These are phyloP conservation scores for Araneus ventricosus DNA, from an alignment of 1,140 invertebrate genomes.

Conservation along the genomic window DNA sequence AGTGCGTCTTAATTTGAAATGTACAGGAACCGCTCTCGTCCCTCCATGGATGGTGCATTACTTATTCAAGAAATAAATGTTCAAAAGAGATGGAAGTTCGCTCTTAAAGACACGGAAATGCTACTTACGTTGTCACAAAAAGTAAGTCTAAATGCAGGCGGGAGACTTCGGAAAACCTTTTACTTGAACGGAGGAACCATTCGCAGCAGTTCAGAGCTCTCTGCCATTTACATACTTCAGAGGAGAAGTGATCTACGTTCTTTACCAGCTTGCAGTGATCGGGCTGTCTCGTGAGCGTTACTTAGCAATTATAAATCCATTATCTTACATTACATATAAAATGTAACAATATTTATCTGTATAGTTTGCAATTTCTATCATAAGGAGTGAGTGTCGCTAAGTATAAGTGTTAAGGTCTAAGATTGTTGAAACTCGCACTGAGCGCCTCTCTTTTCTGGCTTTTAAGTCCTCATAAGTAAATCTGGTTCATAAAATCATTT, in stretches of 20 bases:
- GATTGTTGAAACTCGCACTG: no score
- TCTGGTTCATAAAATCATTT: no score
- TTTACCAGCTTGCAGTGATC: not conserved
- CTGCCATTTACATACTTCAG: not conserved
- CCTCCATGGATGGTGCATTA: not conserved
- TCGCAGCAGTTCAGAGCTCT: not conserved
- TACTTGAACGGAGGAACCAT: not conserved
- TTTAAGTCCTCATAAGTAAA: no score
- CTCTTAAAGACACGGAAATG: constrained; percentile 17
- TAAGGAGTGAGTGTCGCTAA: no score
- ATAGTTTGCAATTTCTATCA: no score
- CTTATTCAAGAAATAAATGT: constrained; percentile 14
- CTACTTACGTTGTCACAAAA: constrained; percentile 30
- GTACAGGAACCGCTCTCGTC: not conserved
- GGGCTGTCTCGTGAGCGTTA: not conserved
- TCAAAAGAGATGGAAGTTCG: constrained; percentile 16
- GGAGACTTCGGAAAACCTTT: constrained; percentile 13
- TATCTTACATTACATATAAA: no score
- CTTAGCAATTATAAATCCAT: not conserved
- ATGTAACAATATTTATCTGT: no score
- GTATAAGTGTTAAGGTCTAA: no score
- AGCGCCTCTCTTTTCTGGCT: no score
- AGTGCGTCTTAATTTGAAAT: not conserved
- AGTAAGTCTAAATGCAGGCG: constrained; percentile 23
- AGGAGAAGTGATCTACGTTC: not conserved